Conservation (phyloP, 53 echinoderm and acorn worm species). For the Actinopyga echinites region DNA sequence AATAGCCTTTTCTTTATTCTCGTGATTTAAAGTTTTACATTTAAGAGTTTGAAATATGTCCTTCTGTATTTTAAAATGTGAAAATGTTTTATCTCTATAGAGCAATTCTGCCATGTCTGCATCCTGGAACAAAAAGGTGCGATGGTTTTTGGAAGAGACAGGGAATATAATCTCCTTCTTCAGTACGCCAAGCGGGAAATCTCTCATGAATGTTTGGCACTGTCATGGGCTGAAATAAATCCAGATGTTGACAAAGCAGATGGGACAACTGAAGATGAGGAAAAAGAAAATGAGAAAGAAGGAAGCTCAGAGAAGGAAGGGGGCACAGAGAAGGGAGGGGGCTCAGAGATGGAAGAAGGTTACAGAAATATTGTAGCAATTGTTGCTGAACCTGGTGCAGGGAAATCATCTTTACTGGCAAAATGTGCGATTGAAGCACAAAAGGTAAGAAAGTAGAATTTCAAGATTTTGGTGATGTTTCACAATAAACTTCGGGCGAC, state of each 20-base stretch:
- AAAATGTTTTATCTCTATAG: not conserved
- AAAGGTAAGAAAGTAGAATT: slow-evolving; percentile 54
- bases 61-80: too few relatives aligned
- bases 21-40: too few relatives aligned
- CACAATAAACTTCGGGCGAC: too few relatives aligned
- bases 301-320: not conserved
- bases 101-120: not conserved
- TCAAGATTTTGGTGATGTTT: too few relatives aligned
- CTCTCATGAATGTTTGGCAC: not conserved
- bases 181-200: slow-evolving; percentile 57
- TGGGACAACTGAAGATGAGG: not conserved
- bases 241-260: not conserved
- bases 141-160: slow-evolving; percentile 80
- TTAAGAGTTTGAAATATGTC: too few relatives aligned
- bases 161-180: slow-evolving; percentile 61
- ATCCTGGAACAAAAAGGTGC: slow-evolving; percentile 84
- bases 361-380: slow-evolving; percentile 57
- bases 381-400: slow-evolving; percentile 84
- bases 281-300: not conserved
- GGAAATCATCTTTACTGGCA: slow-evolving; percentile 90
- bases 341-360: not conserved
- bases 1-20: too few relatives aligned
- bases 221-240: slow-evolving; percentile 32
- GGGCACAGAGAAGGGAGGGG: not conserved
- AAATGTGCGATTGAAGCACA: slow-evolving; percentile 77